Evolutionary conservation across 2,113 vertebrate species (phyloP).

Genomic region (Synchiropus splendidus): DNA sequence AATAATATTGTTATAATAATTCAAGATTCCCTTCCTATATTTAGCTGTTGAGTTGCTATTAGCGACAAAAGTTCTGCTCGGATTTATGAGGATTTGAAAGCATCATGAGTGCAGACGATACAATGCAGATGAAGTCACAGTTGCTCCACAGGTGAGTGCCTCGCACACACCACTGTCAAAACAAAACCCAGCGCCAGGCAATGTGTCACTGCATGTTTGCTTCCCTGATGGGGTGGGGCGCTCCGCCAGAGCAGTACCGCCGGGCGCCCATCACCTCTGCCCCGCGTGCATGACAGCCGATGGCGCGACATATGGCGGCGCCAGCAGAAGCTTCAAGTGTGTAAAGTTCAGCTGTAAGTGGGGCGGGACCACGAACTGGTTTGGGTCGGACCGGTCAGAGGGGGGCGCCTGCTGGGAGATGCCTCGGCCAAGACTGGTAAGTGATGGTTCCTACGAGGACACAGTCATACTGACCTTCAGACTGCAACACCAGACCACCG

Average conservation of each 20-base stretch:
- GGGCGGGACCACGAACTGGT: conserved; percentile 11
- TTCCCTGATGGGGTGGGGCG: conserved; percentile 40
- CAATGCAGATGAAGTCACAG: no score
- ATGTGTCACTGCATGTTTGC: conserved; percentile 18
- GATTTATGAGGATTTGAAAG: no score
- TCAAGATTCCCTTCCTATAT: no score
- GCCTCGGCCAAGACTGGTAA: no score
- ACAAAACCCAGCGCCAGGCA: conserved; percentile 16
- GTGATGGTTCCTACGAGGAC: no score
- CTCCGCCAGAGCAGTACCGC: conserved; percentile 27
- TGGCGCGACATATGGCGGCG: conserved; percentile 25
- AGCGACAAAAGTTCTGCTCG: no score
- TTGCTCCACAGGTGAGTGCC: conserved; percentile 9
- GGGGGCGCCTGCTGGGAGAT: conserved; percentile 6
- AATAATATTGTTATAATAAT: no score
- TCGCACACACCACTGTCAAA: conserved; percentile 19
- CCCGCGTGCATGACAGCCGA: conserved; percentile 25
- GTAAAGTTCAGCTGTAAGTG: conserved; percentile 17
- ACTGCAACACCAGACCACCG: no score
- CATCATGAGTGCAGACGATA: no score
- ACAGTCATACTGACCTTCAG: conserved; percentile 4
- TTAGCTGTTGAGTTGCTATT: no score
- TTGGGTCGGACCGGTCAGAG: conserved; percentile 14
- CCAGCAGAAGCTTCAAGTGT: conserved; percentile 6
- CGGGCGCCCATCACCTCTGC: conserved; percentile 46